Evolutionary conservation across 2,888 invertebrate species (phyloP).

Genomic region (Petrophora chlorosata): DNA sequence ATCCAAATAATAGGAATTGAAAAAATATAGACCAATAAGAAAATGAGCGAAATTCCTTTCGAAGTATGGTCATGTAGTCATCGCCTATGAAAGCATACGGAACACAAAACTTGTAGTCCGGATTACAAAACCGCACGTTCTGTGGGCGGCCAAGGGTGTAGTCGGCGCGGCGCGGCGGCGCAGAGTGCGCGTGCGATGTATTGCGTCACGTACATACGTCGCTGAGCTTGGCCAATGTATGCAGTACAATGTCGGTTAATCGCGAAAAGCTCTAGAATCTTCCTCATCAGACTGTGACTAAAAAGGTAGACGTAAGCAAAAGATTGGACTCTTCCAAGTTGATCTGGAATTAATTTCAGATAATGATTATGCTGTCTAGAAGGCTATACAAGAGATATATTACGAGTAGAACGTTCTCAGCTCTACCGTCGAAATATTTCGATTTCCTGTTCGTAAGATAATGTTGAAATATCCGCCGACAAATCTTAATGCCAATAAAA

Average conservation of each 20-base stretch:
- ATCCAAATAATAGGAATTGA: background rate
- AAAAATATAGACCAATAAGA: background rate
- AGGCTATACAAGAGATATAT: slow-evolving; percentile 10
- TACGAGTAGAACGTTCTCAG: slow-evolving; percentile 22
- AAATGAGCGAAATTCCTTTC: background rate
- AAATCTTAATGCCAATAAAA: slow-evolving; percentile 36
- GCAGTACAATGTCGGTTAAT: slow-evolving; percentile 39
- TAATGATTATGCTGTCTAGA: too few species aligned
- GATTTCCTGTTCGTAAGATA: slow-evolving; percentile 52
- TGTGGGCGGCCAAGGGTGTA: slow-evolving; percentile 48
- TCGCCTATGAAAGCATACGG: slow-evolving; percentile 30
- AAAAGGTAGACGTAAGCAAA: slow-evolving; percentile 10
- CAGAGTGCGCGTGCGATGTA: slow-evolving; percentile 30
- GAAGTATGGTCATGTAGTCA: background rate
- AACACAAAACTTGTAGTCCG: slow-evolving; percentile 37
- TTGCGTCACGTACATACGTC: slow-evolving; percentile 43
- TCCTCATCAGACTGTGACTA: background rate
- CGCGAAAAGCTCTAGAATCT: slow-evolving; percentile 1
- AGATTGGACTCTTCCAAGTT: slow-evolving; percentile 6
- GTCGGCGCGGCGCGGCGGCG: slow-evolving; percentile 39
- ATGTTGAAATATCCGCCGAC: slow-evolving; percentile 53
- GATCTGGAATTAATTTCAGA: too few species aligned
- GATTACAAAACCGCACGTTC: slow-evolving; percentile 39
- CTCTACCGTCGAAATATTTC: slow-evolving; percentile 31
- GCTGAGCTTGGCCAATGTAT: slow-evolving; percentile 44